Percentiles rank a stretch among this genome's conserved stretches.
Conservation (phyloP, 2,888 invertebrate genomes). For the Epiblema foenella region DNA sequence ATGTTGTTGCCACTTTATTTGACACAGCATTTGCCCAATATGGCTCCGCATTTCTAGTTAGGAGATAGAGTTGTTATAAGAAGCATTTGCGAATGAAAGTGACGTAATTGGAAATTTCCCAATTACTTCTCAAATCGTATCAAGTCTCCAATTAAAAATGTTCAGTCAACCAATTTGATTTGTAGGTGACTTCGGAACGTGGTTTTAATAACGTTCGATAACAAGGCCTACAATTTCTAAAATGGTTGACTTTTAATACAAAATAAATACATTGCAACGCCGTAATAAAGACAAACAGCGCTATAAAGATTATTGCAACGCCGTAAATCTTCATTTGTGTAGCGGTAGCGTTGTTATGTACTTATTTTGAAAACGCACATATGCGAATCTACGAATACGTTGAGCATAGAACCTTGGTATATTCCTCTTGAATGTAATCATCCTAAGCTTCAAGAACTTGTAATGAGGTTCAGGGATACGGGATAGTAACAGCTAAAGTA, state of each 20-base stretch:
- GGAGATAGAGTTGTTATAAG: too few species aligned
- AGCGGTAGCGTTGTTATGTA: background rate
- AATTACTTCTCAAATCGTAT: constrained; percentile 21
- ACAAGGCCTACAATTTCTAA: background rate
- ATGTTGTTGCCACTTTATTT: too few species aligned
- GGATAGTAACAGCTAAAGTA: too few species aligned
- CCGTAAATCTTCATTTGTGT: background rate
- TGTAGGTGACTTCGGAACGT: background rate
- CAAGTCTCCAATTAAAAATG: constrained; percentile 8
- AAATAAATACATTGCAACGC: constrained; percentile 13
- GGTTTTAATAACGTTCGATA: background rate
- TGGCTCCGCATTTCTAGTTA: background rate
- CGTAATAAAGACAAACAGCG: too few species aligned
- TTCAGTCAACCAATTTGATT: constrained; percentile 12
- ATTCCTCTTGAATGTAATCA: background rate
- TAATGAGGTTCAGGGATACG: background rate
- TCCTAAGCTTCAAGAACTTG: too few species aligned
- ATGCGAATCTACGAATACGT: too few species aligned
- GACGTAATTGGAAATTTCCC: background rate
- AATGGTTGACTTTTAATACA: background rate
- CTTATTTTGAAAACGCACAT: background rate
- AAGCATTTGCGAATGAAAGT: background rate
- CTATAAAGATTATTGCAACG: background rate
- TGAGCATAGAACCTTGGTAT: constrained; percentile 2
- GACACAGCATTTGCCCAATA: background rate